Conservation (phyloP, 1,140 invertebrate genomes). For the Platorchestia sp. region DNA sequence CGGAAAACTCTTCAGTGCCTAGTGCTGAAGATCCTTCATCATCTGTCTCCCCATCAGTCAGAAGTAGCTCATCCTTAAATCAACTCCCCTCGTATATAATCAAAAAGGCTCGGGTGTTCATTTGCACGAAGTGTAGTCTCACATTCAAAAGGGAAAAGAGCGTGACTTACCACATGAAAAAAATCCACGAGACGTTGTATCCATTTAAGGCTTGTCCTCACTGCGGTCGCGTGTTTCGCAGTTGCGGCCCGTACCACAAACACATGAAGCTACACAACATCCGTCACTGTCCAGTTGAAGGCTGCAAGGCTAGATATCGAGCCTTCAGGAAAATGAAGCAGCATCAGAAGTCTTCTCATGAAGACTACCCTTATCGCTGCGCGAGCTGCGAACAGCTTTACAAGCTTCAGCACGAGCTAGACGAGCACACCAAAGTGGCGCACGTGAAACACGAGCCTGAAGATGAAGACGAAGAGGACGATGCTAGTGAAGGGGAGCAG, state of each 20-base stretch:
- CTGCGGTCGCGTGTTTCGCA: slow-evolving; percentile 65
- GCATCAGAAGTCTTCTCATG: slow-evolving; percentile 65
- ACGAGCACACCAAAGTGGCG: slow-evolving; percentile 62
- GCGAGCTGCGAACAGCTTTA: slow-evolving; percentile 62
- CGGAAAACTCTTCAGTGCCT: neutral
- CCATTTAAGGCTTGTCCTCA: slow-evolving; percentile 65
- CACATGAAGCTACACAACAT: slow-evolving; percentile 62
- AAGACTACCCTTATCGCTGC: slow-evolving; percentile 61
- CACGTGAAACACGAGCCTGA: slow-evolving; percentile 8
- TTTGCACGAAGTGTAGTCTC: slow-evolving; percentile 65
- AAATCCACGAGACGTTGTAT: slow-evolving; percentile 67
- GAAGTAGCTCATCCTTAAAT: neutral
- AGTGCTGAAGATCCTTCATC: neutral
- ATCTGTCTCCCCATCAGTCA: neutral
- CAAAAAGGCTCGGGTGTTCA: slow-evolving; percentile 61
- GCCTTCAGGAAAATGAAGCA: slow-evolving; percentile 64
- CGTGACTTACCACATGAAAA: slow-evolving; percentile 67
- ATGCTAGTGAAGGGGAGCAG: slow-evolving; percentile 62
- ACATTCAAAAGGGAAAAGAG: slow-evolving; percentile 66
- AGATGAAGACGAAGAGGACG: slow-evolving; percentile 63
- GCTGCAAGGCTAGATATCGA: slow-evolving; percentile 64
- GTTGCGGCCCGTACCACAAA: slow-evolving; percentile 64
- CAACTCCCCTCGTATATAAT: slow-evolving; percentile 62
- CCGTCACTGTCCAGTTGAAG: slow-evolving; percentile 62
- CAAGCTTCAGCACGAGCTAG: slow-evolving; percentile 59